These are phyloP conservation scores for Vanessa tameamea DNA, from an alignment of 1,140 invertebrate species.

Conservation along the genomic window DNA sequence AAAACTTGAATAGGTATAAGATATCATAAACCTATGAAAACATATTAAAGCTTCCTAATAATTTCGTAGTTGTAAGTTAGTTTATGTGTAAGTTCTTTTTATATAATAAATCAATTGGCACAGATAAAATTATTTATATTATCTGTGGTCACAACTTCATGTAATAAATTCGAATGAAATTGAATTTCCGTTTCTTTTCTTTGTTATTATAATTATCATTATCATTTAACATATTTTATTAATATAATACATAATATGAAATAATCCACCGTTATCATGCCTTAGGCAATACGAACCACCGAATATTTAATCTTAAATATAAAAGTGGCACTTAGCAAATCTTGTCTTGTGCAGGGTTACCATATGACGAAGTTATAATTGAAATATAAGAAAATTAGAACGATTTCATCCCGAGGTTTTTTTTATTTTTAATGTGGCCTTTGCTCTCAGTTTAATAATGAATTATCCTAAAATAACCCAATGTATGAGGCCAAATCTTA, in stretches of 20 bases:
- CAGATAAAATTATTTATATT: slow-evolving; percentile 8
- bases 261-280: background rate
- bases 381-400: background rate
- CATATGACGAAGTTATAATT: background rate
- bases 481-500: slow-evolving; percentile 1
- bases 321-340: background rate
- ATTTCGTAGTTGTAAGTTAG: slow-evolving; percentile 53
- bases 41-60: slow-evolving; percentile 56
- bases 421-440: background rate
- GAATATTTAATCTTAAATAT: slow-evolving; percentile 3
- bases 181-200: background rate
- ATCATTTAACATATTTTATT: slow-evolving; percentile 12
- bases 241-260: background rate
- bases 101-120: slow-evolving; percentile 6
- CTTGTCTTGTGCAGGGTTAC: background rate
- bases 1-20: slow-evolving; percentile 22
- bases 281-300: slow-evolving; percentile 9
- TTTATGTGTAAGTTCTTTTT: slow-evolving; percentile 20
- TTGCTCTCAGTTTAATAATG: background rate
- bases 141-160: slow-evolving; percentile 12
- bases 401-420: background rate
- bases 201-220: slow-evolving; percentile 10
- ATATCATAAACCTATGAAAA: slow-evolving; percentile 8
- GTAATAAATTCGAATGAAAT: slow-evolving; percentile 8
- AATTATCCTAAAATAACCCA: background rate